These are phyloP conservation scores for Ormyrus rosae DNA, from an alignment of 2,888 invertebrate species.

Conservation along the genomic window DNA sequence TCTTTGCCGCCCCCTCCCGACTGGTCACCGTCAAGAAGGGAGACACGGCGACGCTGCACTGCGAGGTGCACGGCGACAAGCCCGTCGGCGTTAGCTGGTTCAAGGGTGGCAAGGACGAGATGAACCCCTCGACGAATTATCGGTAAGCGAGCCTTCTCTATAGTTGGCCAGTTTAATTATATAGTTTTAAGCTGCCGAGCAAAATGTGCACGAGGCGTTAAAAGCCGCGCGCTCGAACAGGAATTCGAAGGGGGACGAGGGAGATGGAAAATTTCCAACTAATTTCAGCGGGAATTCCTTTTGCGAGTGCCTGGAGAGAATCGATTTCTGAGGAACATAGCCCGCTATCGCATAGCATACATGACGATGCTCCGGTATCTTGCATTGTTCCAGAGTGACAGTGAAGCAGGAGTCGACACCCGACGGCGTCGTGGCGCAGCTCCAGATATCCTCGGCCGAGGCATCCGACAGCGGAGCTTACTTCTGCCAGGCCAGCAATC, in stretches of 20 bases:
- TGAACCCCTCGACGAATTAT: constrained; percentile 85
- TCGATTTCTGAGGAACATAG: too few relatives aligned
- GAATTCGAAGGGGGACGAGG: constrained; percentile 15
- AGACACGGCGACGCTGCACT: constrained; percentile 84
- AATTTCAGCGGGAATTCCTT: too few relatives aligned
- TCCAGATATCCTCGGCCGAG: constrained; percentile 83
- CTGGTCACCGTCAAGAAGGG: constrained; percentile 85
- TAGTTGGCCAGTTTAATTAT: too few relatives aligned
- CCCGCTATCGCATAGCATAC: too few relatives aligned
- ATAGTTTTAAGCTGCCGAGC: too few relatives aligned
- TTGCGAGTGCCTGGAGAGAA: too few relatives aligned
- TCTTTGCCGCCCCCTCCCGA: constrained; percentile 83
- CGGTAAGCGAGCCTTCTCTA: constrained; percentile 73
- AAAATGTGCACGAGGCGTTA: not conserved
- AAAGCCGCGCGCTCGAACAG: not conserved
- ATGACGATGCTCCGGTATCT: not conserved
- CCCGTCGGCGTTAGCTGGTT: constrained; percentile 88
- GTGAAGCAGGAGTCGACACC: constrained; percentile 83
- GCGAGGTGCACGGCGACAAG: constrained; percentile 87
- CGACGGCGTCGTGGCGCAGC: constrained; percentile 83
- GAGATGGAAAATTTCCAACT: too few relatives aligned
- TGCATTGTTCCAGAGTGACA: constrained; percentile 74
- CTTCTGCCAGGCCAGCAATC: constrained; percentile 87
- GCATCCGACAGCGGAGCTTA: constrained; percentile 86
- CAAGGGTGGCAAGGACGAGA: constrained; percentile 82